Evolutionary conservation across 2,797 vertebrate genomes (phyloP).

Genomic region (Macropodus opercularis): DNA sequence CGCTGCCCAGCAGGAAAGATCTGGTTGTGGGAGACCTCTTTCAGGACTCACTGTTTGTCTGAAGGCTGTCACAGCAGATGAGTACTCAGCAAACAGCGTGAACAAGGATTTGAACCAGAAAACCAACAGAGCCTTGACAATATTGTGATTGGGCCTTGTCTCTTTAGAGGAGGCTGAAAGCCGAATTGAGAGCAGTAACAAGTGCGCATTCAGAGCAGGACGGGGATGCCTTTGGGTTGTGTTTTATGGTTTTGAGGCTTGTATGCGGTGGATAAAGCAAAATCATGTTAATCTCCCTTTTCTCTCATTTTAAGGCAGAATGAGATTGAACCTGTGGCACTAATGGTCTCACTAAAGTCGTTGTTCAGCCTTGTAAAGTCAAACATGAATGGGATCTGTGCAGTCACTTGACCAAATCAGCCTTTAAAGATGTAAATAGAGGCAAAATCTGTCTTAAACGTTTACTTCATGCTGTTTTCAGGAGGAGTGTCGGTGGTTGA

Average conservation of each 20-base stretch:
- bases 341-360: slow-evolving; percentile 69
- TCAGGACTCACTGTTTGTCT: slow-evolving; percentile 94
- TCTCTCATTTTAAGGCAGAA: slow-evolving; percentile 66
- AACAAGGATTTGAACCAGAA: slow-evolving; percentile 99
- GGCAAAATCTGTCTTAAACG: neutral
- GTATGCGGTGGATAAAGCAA: slow-evolving; percentile 75
- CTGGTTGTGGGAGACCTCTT: slow-evolving; percentile 95
- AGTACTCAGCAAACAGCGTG: slow-evolving; percentile 99
- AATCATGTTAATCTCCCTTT: slow-evolving; percentile 81
- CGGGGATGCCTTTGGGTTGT: slow-evolving; percentile 78
- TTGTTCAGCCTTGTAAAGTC: slow-evolving; percentile 64
- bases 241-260: slow-evolving; percentile 80
- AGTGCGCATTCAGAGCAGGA: slow-evolving; percentile 84
- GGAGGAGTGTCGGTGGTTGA: no score
- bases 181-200: slow-evolving; percentile 86
- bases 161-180: slow-evolving; percentile 86
- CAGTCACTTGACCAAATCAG: slow-evolving; percentile 42
- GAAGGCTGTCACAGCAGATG: slow-evolving; percentile 98
- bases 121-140: slow-evolving; percentile 94
- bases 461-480: neutral
- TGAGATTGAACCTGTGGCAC: slow-evolving; percentile 69
- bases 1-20: slow-evolving; percentile 94
- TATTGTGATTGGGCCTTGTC: slow-evolving; percentile 89
- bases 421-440: slow-evolving; percentile 57
- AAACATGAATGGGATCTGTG: slow-evolving; percentile 62